Percentiles rank a stretch among this genome's conserved stretches.
phyloP scores from a whole-genome alignment of 2,888 invertebrate genomes.

The Ecliptopera silaceata region DNA sequence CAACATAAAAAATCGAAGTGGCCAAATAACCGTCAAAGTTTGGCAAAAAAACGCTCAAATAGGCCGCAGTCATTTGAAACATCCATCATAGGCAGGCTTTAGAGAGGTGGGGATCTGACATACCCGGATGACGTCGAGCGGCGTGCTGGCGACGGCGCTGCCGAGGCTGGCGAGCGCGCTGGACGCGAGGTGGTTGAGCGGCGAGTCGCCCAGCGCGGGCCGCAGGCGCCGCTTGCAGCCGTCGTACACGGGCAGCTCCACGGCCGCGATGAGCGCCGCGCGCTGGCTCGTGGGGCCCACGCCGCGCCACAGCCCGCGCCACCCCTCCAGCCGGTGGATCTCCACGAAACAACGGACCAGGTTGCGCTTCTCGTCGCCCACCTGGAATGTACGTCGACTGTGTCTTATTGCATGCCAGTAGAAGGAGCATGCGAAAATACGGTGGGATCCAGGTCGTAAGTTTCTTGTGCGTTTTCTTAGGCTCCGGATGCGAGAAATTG shows the following conservation, averaged over 20 bases:
- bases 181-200: slow-evolving; percentile 93
- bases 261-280: slow-evolving; percentile 96
- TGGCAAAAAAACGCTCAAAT: too few relatives aligned
- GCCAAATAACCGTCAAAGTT: too few relatives aligned
- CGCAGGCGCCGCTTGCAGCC: slow-evolving; percentile 90
- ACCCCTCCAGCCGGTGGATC: slow-evolving; percentile 92
- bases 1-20: too few relatives aligned
- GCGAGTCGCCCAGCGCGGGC: slow-evolving; percentile 88
- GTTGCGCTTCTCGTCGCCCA: slow-evolving; percentile 83
- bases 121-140: slow-evolving; percentile 96
- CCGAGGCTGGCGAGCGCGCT: slow-evolving; percentile 96
- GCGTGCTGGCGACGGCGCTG: slow-evolving; percentile 96
- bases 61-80: too few relatives aligned
- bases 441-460: too few relatives aligned
- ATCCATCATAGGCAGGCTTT: too few relatives aligned
- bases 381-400: slow-evolving; percentile 47
- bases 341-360: slow-evolving; percentile 91
- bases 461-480: too few relatives aligned
- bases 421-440: too few relatives aligned
- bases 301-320: slow-evolving; percentile 95
- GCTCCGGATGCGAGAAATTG: too few relatives aligned
- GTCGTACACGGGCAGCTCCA: slow-evolving; percentile 97
- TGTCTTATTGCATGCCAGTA: too few relatives aligned
- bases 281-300: slow-evolving; percentile 96
- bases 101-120: not conserved